These are phyloP conservation scores for Notothenia coriiceps DNA, from an alignment of 2,113 vertebrate species.

Conservation along the genomic window DNA sequence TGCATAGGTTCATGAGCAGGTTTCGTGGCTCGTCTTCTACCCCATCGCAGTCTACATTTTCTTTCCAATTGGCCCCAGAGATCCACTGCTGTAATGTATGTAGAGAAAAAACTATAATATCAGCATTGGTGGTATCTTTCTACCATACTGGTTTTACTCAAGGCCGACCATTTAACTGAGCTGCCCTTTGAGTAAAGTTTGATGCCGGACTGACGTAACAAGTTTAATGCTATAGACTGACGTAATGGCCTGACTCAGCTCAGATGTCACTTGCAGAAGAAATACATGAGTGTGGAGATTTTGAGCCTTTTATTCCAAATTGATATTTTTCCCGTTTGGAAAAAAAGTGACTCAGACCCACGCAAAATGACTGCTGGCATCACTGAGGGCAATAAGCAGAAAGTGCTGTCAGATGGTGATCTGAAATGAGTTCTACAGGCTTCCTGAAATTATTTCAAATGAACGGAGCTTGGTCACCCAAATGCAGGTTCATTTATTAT, in stretches of 20 bases:
- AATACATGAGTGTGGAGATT: conserved; percentile 27
- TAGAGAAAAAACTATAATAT: conserved; percentile 2
- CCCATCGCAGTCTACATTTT: conserved; percentile 33
- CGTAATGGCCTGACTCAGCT: conserved; percentile 33
- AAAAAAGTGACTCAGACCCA: conserved; percentile 28
- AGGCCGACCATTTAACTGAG: conserved; percentile 16
- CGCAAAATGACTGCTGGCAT: conserved; percentile 40
- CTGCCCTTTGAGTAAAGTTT: conserved; percentile 1
- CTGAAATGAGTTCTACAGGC: conserved; percentile 17
- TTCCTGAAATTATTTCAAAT: conserved; percentile 15
- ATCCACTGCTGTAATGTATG: conserved; percentile 36
- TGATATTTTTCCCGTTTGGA: conserved; percentile 29
- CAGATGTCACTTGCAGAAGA: conserved; percentile 34
- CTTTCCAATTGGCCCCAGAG: conserved; percentile 25
- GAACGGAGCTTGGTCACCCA: neutral
- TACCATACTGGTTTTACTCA: neutral
- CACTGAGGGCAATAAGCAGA: conserved; percentile 34
- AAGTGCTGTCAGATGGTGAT: conserved; percentile 32
- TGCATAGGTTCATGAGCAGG: conserved; percentile 74
- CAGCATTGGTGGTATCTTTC: neutral
- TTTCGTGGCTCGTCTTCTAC: conserved; percentile 68
- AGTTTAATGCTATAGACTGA: conserved; percentile 11
- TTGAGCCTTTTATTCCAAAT: conserved; percentile 42
- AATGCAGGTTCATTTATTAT: conserved; percentile 1
- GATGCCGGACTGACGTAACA: conserved; percentile 3